These are phyloP conservation scores for Cyphomyrus plagiostoma DNA, from an alignment of 2,113 vertebrate genomes.

Conservation along the genomic window DNA sequence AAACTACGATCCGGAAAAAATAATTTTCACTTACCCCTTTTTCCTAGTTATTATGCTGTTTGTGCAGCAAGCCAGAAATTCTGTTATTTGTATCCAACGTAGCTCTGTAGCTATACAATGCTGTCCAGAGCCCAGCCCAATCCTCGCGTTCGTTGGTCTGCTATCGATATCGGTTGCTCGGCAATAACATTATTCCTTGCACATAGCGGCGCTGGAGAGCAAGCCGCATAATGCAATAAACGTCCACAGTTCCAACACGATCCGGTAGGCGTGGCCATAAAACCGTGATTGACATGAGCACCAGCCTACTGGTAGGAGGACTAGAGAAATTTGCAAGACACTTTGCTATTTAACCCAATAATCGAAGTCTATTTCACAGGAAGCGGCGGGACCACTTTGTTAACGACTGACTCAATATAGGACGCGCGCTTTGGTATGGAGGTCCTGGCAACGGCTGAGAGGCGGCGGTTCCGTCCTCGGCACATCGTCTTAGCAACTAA, in stretches of 20 bases:
- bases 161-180: conserved; percentile 22
- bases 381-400: neutral
- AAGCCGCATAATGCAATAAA: neutral
- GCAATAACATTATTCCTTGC: conserved; percentile 21
- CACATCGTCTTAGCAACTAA: neutral
- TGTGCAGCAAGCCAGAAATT: neutral
- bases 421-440: neutral
- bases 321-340: neutral
- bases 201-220: conserved; percentile 24
- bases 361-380: neutral
- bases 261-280: conserved; percentile 15
- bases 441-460: conserved; percentile 4
- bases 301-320: neutral
- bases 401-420: neutral
- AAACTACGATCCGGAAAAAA: neutral
- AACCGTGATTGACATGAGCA: neutral
- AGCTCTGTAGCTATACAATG: conserved; percentile 2
- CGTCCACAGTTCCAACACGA: conserved; percentile 22
- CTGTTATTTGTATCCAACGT: conserved; percentile 17
- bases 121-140: conserved; percentile 15
- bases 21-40: conserved; percentile 6
- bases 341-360: neutral
- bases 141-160: neutral
- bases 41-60: neutral
- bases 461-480: neutral